Evolutionary conservation across 2,888 invertebrate species (phyloP).

Genomic region (Vanessa cardui): DNA sequence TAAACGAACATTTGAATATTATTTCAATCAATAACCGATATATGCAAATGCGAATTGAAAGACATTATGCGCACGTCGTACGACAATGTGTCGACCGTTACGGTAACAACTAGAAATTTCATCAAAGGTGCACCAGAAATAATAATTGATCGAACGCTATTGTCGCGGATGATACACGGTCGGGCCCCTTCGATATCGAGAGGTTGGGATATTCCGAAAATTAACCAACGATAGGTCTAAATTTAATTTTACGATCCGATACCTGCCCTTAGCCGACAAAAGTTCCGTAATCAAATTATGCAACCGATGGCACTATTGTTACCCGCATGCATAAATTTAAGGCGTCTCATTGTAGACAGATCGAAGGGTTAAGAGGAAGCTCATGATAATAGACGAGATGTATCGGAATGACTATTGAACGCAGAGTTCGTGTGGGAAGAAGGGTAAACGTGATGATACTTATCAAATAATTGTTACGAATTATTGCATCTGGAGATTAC

Average conservation of each 20-base stretch:
- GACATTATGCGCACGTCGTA: slow-evolving; percentile 62
- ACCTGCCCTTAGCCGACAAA: slow-evolving; percentile 77
- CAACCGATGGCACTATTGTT: slow-evolving; percentile 79
- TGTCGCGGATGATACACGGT: slow-evolving; percentile 72
- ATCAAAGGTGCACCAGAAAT: slow-evolving; percentile 79
- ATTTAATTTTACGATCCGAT: slow-evolving; percentile 81
- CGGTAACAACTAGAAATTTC: slow-evolving; percentile 76
- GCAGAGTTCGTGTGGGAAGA: slow-evolving; percentile 75
- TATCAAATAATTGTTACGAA: slow-evolving; percentile 82
- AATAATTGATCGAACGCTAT: slow-evolving; percentile 78
- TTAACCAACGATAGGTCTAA: slow-evolving; percentile 81
- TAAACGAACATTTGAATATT: slow-evolving; percentile 78
- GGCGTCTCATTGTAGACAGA: slow-evolving; percentile 72
- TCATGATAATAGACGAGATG: slow-evolving; percentile 68
- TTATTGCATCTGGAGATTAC: slow-evolving; percentile 64
- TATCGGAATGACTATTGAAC: slow-evolving; percentile 72
- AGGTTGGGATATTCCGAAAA: slow-evolving; percentile 77
- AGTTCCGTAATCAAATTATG: slow-evolving; percentile 81
- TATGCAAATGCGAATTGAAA: slow-evolving; percentile 74
- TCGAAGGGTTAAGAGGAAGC: slow-evolving; percentile 70
- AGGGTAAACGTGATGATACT: slow-evolving; percentile 75
- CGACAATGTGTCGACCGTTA: slow-evolving; percentile 79
- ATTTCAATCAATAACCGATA: slow-evolving; percentile 82
- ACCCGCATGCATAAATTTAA: slow-evolving; percentile 77
- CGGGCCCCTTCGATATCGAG: slow-evolving; percentile 64